phyloP scores from a whole-genome alignment of 2,113 vertebrate genomes.

The Alosa alosa region DNA sequence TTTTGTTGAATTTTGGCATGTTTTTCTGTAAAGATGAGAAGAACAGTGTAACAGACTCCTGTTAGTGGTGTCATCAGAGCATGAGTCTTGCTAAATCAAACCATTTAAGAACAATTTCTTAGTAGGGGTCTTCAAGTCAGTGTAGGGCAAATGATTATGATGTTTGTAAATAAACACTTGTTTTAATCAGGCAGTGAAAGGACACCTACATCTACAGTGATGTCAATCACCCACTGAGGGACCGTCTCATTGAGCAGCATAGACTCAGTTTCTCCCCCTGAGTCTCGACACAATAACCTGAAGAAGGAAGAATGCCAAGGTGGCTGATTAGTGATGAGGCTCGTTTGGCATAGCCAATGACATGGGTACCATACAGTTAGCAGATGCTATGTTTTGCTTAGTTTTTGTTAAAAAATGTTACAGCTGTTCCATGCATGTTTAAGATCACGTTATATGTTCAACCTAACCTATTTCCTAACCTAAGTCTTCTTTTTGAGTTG shows the following conservation, averaged over 20 bases:
- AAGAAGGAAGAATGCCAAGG: neutral
- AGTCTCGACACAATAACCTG: constrained; percentile 95
- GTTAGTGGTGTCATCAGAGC: neutral
- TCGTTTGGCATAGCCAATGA: neutral
- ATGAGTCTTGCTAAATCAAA: neutral
- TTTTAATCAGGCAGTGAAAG: neutral
- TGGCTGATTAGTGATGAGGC: too few species aligned
- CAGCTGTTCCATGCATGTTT: too few species aligned
- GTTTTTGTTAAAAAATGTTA: neutral
- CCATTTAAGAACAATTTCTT: neutral
- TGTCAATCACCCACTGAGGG: constrained; percentile 98
- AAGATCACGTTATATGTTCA: too few species aligned
- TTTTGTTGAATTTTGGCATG: constrained; percentile 99
- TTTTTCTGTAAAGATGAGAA: constrained; percentile 83
- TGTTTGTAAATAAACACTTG: neutral
- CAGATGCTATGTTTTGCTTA: neutral
- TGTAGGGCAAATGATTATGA: too few species aligned
- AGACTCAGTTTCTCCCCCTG: constrained; percentile 95
- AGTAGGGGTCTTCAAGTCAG: too few species aligned
- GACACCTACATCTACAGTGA: constrained; percentile 95
- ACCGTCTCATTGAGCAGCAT: constrained; percentile 98
- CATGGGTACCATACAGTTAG: neutral
- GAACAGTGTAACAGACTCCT: neutral
- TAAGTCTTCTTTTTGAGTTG: too few species aligned
- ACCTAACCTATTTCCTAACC: too few species aligned